phyloP scores from a whole-genome alignment of 2,113 vertebrate genomes.

The Alosa alosa region DNA sequence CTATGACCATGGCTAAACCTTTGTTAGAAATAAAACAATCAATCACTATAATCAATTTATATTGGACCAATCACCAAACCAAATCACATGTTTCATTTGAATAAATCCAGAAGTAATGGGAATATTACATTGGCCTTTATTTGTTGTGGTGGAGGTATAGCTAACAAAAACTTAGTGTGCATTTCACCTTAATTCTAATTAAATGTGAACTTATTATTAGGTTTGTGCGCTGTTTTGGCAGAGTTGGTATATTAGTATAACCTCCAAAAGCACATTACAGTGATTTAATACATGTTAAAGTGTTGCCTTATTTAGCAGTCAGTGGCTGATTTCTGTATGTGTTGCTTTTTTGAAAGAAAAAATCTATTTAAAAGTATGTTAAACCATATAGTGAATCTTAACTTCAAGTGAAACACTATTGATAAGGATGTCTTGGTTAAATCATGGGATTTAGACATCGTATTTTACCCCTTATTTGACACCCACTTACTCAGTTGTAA shows the following conservation, averaged over 20 bases:
- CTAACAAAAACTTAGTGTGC: not conserved
- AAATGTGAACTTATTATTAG: not conserved
- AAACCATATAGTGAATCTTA: not conserved
- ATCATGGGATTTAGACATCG: constrained; percentile 39
- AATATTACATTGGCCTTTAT: not conserved
- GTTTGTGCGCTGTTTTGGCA: not conserved
- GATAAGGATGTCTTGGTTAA: constrained; percentile 29
- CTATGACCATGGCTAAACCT: not conserved
- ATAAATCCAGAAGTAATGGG: not conserved
- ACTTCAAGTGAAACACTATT: not conserved
- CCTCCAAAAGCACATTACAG: not conserved
- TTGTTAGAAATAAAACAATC: not conserved
- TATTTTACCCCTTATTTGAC: constrained; percentile 66
- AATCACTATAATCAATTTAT: not conserved
- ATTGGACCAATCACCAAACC: not conserved
- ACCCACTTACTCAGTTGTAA: constrained; percentile 71
- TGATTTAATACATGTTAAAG: not conserved
- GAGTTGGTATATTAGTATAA: not conserved
- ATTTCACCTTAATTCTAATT: not conserved
- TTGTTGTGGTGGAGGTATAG: not conserved
- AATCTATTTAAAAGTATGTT: not conserved
- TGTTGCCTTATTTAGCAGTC: not conserved
- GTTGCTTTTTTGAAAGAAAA: not conserved
- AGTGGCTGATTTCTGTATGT: not conserved
- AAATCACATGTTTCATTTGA: not conserved